A percentile compares a stretch with the other conserved stretches of the same genome.
Conservation (phyloP, 1,140 invertebrate species). For the Orussus abietinus region DNA sequence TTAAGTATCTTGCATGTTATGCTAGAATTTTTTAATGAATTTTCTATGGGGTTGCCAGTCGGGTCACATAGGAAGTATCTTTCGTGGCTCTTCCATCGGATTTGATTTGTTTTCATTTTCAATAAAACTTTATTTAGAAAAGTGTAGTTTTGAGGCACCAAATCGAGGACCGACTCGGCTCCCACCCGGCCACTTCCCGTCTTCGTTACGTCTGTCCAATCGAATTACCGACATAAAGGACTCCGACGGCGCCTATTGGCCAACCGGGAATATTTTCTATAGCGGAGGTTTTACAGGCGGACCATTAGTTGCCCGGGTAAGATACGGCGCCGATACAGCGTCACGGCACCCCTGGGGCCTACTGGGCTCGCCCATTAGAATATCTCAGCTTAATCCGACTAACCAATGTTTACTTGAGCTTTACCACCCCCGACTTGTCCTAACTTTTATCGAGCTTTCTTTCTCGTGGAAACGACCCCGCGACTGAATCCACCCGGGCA, state of each 20-base stretch:
- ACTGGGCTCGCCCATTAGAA: constrained; percentile 43
- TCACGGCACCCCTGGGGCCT: constrained; percentile 41
- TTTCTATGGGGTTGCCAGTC: no score
- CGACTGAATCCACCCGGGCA: no score
- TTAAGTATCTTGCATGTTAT: no score
- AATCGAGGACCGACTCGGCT: constrained; percentile 17
- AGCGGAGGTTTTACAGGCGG: constrained; percentile 19
- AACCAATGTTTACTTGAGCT: constrained; percentile 38
- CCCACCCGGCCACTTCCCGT: constrained; percentile 11
- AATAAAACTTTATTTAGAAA: no score
- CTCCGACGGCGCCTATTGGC: constrained; percentile 23
- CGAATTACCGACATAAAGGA: constrained; percentile 6
- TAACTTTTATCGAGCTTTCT: constrained; percentile 15
- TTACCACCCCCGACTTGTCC: constrained; percentile 15
- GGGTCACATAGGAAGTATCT: no score
- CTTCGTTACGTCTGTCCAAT: constrained; percentile 14
- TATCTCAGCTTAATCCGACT: constrained; percentile 44
- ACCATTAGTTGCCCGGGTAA: constrained; percentile 27
- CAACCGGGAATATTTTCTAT: constrained; percentile 34
- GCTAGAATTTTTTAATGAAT: no score
- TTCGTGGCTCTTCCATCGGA: no score
- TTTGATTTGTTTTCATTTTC: no score
- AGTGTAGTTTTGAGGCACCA: no score
- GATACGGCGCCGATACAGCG: constrained; percentile 37
- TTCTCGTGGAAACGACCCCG: no score